A percentile compares a stretch with the other conserved stretches of the same genome.
These are phyloP conservation scores for Lacanobia wlatinum DNA, from an alignment of 2,888 invertebrate genomes.

Conservation along the genomic window DNA sequence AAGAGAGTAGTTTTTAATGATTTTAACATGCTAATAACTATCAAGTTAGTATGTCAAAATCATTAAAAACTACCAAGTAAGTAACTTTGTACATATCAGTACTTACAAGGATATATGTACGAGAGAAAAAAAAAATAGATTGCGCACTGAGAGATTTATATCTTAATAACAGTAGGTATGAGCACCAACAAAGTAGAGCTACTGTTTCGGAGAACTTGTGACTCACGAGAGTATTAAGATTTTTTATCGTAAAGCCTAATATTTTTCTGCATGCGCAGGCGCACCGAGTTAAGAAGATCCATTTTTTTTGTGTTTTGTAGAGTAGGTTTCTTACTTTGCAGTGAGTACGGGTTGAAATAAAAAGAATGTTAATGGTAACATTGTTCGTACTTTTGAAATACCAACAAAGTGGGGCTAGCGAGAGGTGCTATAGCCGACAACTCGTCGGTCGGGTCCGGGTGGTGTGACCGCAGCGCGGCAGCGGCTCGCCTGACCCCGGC, in stretches of 20 bases:
- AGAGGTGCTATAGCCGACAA: slow-evolving; percentile 24
- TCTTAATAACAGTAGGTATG: slow-evolving; percentile 76
- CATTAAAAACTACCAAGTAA: no score
- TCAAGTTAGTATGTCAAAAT: no score
- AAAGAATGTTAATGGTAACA: slow-evolving; percentile 22
- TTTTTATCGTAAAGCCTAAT: slow-evolving; percentile 71
- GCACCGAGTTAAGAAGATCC: slow-evolving; percentile 41
- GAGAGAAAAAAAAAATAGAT: slow-evolving; percentile 61
- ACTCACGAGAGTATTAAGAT: slow-evolving; percentile 74
- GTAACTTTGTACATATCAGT: no score
- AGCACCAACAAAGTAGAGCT: slow-evolving; percentile 75
- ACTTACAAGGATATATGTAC: no score
- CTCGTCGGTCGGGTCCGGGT: not conserved
- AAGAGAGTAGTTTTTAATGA: slow-evolving; percentile 1
- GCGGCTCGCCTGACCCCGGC: slow-evolving; percentile 76
- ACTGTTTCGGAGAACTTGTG: slow-evolving; percentile 77
- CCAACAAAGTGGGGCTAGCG: slow-evolving; percentile 18
- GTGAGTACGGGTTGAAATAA: slow-evolving; percentile 10
- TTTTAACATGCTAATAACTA: slow-evolving; percentile 33
- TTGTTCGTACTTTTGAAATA: slow-evolving; percentile 18
- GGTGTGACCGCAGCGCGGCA: slow-evolving; percentile 23
- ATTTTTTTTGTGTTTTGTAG: slow-evolving; percentile 6
- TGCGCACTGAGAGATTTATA: slow-evolving; percentile 68
- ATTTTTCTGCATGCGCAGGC: slow-evolving; percentile 73
- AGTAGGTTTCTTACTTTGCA: slow-evolving; percentile 20